phyloP scores from a whole-genome alignment of 1,140 invertebrate genomes.

The Oncopodura yosiiana region DNA sequence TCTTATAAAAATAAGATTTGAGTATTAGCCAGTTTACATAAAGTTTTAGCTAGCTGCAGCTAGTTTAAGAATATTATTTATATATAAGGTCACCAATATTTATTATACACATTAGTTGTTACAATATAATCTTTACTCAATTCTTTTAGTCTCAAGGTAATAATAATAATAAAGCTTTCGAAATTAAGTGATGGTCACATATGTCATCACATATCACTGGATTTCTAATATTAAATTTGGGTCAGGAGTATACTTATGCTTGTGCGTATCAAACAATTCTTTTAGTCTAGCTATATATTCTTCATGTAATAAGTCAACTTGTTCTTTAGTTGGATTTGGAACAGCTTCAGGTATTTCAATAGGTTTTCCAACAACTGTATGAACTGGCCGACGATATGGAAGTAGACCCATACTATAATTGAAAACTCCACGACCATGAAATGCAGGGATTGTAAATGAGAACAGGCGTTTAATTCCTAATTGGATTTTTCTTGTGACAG shows the following conservation, averaged over 20 bases:
- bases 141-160: too few relatives aligned
- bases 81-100: too few relatives aligned
- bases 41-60: too few relatives aligned
- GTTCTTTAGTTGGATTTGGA: conserved; percentile 55
- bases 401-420: conserved; percentile 77
- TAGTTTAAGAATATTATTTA: too few relatives aligned
- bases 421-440: conserved; percentile 76
- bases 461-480: conserved; percentile 52
- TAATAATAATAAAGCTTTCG: too few relatives aligned
- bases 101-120: too few relatives aligned
- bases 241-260: conserved; percentile 57
- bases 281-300: conserved; percentile 57
- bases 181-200: too few relatives aligned
- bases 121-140: too few relatives aligned
- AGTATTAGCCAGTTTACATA: too few relatives aligned
- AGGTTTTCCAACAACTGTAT: conserved; percentile 72
- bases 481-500: conserved; percentile 56
- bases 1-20: too few relatives aligned
- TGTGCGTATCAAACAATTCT: conserved; percentile 67
- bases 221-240: too few relatives aligned
- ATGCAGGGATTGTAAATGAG: conserved; percentile 66
- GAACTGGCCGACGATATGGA: conserved; percentile 63
- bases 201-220: too few relatives aligned
- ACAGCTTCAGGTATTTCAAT: conserved; percentile 61
- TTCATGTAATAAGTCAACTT: conserved; percentile 63